Base-by-base conservation (phyloP, 2,888 invertebrate species). In the Epinotia nisella region DNA sequence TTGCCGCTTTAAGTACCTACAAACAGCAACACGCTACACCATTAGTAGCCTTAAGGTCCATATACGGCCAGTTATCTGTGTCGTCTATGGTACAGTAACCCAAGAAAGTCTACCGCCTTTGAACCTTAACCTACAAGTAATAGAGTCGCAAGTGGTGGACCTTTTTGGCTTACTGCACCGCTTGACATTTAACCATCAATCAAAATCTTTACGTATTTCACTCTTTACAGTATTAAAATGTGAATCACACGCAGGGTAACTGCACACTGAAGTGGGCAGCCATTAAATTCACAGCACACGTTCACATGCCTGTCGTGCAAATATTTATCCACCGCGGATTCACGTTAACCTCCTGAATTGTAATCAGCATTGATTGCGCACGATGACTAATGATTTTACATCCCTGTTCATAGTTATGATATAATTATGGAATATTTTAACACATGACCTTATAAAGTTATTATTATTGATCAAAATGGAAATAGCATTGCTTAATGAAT, bases 321-420 rank as follows among this genome's bases (percentile, higher is more conserved):
- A 93, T 92, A 92, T 93, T 93, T 93, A 91, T 90, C 88, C 88
- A 87, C 90, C 87, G 88, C 83, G 89, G 89, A 90, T 91, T 92
- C 89, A 91, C 91, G 90, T 87, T 87, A 86, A 88, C 87, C 88
- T 86, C 82, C 78, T 83, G 91, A 91, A 92, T 93, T 80, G 90
- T 93, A 92, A 92, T 90, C 90, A 88, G 88, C 85, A 87, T 85
- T 91, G 92, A 91, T 91, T 91, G 88, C 85, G 75, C 76, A 71
- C 75, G 74, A 76, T 74, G 76, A 75, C 80, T 80, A 79, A 79
- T 80, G 77, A 78, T 76, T 75, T 74, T 72, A 76, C 76, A 77
- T 1, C 70, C 76, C 19, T 41, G 7, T 58, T 58, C 7, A 58
- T 58, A 24, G 58, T 29, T 24, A 29, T 58, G 24, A 13, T 15